phyloP scores from a whole-genome alignment of 2,797 vertebrate genomes.

The Gymnodraco acuticeps region DNA sequence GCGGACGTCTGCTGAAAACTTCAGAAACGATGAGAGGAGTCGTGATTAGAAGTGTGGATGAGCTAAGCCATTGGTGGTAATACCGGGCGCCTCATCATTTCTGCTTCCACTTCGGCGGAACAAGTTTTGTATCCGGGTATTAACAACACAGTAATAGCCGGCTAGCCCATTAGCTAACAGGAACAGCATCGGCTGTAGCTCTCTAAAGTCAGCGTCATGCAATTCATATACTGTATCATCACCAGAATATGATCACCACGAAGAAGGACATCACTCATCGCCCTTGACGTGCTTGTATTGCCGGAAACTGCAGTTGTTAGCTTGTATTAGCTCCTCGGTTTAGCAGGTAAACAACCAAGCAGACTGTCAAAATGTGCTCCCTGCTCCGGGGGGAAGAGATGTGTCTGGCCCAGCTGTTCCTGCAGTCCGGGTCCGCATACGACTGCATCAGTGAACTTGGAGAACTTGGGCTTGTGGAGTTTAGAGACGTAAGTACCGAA shows the following conservation, averaged over 20 bases:
- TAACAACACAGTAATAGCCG: constrained; percentile 2
- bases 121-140: constrained; percentile 6
- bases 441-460: constrained; percentile 96
- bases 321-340: constrained; percentile 25
- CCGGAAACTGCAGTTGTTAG: constrained; percentile 18
- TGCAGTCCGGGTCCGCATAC: constrained; percentile 95
- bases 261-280: constrained; percentile 1
- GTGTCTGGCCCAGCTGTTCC: constrained; percentile 96
- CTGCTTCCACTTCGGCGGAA: neutral
- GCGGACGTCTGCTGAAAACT: constrained; percentile 53
- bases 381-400: constrained; percentile 93
- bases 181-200: constrained; percentile 19
- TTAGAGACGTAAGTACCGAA: constrained; percentile 93
- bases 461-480: constrained; percentile 95
- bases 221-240: neutral
- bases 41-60: neutral
- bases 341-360: neutral
- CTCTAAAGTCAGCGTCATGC: constrained; percentile 37
- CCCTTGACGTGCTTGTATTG: neutral
- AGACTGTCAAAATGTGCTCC: constrained; percentile 86
- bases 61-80: too few species aligned
- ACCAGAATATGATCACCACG: constrained; percentile 31
- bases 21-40: constrained; percentile 46
- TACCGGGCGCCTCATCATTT: neutral
- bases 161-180: constrained; percentile 66